These are phyloP conservation scores for Zalophus californianus DNA, from an alignment of 2,797 vertebrate genomes.

Conservation along the genomic window DNA sequence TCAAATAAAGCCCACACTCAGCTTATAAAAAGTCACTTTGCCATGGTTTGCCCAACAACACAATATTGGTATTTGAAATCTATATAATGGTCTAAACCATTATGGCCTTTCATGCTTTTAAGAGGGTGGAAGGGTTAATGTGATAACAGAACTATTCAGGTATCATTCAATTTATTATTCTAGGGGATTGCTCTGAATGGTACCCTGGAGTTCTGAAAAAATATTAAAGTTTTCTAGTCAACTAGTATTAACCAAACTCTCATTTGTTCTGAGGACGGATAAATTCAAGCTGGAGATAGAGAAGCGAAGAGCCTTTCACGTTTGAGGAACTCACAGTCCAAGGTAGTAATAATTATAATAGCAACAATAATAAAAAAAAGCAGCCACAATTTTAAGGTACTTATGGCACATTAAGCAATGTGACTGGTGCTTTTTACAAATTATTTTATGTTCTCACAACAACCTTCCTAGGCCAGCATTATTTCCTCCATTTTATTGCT, in stretches of 20 bases:
- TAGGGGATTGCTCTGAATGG: background rate
- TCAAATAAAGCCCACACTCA: background rate
- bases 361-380: background rate
- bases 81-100: background rate
- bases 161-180: background rate
- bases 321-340: background rate
- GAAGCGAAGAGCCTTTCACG: background rate
- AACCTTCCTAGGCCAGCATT: background rate
- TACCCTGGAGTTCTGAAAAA: background rate
- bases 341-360: background rate
- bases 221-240: background rate
- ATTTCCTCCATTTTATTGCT: background rate
- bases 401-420: background rate
- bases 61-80: background rate
- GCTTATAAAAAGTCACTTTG: background rate
- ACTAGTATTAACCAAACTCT: background rate
- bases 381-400: background rate
- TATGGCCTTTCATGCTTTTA: background rate
- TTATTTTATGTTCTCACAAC: background rate
- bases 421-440: background rate
- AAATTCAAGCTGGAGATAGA: conserved; percentile 17
- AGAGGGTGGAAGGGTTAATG: background rate
- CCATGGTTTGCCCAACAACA: background rate
- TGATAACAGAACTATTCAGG: background rate
- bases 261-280: conserved; percentile 16